Conservation (phyloP, 2,888 invertebrate species). For the Hypselothyrea guttata region DNA sequence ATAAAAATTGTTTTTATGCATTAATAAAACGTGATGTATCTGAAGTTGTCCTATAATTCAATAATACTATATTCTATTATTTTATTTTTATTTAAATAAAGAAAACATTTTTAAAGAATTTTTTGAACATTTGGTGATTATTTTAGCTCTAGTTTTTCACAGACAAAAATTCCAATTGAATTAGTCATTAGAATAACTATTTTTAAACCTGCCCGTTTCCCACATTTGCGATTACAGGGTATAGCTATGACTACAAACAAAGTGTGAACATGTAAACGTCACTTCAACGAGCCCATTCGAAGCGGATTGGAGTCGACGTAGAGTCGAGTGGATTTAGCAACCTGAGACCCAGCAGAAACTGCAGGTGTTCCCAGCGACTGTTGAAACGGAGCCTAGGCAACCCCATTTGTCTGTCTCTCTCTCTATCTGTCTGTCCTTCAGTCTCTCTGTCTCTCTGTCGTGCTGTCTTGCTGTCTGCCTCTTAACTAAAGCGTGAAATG, state of each 20-base stretch:
- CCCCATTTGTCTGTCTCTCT: background rate
- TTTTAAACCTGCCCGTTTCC: background rate
- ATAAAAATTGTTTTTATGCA: no score
- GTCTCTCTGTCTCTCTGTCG: background rate
- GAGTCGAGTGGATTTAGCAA: slow-evolving; percentile 17
- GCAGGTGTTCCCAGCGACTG: slow-evolving; percentile 44
- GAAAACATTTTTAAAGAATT: no score
- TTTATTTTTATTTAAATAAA: no score
- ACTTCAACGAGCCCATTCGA: slow-evolving; percentile 21
- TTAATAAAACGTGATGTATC: no score
- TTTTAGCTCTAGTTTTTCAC: no score
- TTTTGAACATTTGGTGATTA: no score
- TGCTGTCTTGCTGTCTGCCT: background rate
- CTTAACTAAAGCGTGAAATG: slow-evolving; percentile 51
- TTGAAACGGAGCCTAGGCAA: slow-evolving; percentile 1
- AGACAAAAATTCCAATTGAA: no score
- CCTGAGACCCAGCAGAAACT: slow-evolving; percentile 16
- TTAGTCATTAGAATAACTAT: no score
- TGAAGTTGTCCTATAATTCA: no score
- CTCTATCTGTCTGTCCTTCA: background rate
- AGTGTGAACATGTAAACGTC: slow-evolving; percentile 67
- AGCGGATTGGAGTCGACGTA: slow-evolving; percentile 30
- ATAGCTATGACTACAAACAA: slow-evolving; percentile 16
- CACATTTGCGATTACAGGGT: slow-evolving; percentile 13
- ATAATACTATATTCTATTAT: no score